A percentile compares a stretch with the other conserved stretches of the same genome.
Evolutionary conservation across 2,888 invertebrate species (phyloP).

Genomic region (Aporophyla nigra): DNA sequence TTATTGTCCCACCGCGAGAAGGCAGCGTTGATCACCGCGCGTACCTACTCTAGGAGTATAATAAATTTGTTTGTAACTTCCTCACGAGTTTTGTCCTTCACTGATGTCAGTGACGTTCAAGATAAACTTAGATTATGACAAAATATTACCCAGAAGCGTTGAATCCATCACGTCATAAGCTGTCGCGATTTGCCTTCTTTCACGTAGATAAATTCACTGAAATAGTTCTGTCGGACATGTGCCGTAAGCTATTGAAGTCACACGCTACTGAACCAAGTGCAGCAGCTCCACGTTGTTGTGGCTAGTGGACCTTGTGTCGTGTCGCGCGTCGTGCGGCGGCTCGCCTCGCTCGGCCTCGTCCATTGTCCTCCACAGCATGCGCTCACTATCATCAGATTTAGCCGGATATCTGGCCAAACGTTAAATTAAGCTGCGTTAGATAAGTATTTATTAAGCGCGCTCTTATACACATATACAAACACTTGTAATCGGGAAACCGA

Average conservation of each 20-base stretch:
- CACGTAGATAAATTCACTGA: neutral
- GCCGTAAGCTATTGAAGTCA: no score
- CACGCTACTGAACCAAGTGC: neutral
- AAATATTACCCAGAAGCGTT: no score
- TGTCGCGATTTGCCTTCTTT: neutral
- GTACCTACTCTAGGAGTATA: no score
- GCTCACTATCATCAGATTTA: conserved; percentile 23
- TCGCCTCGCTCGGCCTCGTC: conserved; percentile 8
- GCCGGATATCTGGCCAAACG: conserved; percentile 44
- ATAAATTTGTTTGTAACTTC: no score
- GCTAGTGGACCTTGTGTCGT: conserved; percentile 15
- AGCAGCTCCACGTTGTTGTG: neutral
- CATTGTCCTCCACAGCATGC: conserved; percentile 41
- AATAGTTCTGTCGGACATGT: neutral
- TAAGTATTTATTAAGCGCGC: conserved; percentile 5
- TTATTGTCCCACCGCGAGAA: no score
- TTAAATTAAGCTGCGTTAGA: conserved; percentile 44
- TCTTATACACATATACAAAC: conserved; percentile 11
- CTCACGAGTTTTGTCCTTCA: neutral
- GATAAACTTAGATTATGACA: neutral
- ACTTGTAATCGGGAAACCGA: neutral
- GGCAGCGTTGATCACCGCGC: neutral
- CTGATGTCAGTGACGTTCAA: neutral
- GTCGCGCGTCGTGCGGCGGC: neutral
- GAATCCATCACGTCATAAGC: no score